Percentiles rank a stretch among this genome's conserved stretches.
These are phyloP conservation scores for Himalopsyche tibetana DNA, from an alignment of 2,888 invertebrate species.

Conservation along the genomic window DNA sequence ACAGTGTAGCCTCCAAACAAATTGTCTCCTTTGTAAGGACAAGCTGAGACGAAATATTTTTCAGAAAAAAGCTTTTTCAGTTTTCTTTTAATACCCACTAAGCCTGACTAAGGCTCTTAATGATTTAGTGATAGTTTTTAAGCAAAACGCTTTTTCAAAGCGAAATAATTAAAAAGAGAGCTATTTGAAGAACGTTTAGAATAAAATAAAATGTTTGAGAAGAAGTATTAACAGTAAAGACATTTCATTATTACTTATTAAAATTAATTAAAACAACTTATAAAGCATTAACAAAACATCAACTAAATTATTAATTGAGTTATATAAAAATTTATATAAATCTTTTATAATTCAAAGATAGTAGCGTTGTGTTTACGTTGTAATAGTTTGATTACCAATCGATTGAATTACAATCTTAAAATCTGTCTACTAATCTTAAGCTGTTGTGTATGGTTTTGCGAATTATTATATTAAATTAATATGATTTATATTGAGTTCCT, in stretches of 20 bases:
- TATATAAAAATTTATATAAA: no score
- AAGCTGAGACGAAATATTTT: conserved; percentile 25
- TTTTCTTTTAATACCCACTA: background rate
- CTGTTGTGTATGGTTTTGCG: no score
- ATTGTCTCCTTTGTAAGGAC: conserved; percentile 15
- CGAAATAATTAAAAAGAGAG: background rate
- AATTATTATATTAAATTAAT: no score
- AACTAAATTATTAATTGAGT: no score
- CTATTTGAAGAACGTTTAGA: background rate
- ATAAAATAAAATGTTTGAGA: background rate
- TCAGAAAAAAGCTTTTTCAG: conserved; percentile 10
- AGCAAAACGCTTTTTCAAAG: background rate
- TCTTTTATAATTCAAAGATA: no score
- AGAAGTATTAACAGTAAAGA: background rate
- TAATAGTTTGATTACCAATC: no score
- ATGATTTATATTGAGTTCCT: no score
- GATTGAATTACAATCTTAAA: no score
- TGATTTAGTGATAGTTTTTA: conserved; percentile 21
- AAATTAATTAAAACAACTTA: no score
- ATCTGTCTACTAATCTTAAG: no score
- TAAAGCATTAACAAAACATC: no score
- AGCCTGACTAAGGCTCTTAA: conserved; percentile 1
- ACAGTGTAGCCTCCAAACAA: conserved; percentile 26
- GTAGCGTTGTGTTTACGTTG: no score
- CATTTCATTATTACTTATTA: background rate